Conservation (phyloP, 2,888 invertebrate species). For the Apoda limacodes region DNA sequence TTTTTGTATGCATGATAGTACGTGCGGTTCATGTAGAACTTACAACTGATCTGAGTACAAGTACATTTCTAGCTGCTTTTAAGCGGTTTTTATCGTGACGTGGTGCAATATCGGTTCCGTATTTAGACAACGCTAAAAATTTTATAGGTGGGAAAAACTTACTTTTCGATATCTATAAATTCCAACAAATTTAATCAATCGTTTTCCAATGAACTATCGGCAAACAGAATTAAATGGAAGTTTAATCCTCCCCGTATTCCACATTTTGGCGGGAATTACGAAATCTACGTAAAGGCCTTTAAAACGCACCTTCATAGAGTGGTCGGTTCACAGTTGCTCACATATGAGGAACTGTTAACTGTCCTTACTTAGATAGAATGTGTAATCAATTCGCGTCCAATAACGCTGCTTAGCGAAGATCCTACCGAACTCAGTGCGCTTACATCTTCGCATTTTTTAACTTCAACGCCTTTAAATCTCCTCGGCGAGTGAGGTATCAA, state of each 20-base stretch:
- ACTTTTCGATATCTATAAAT: slow-evolving; percentile 1
- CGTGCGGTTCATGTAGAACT: slow-evolving; percentile 5
- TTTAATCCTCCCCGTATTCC: slow-evolving; percentile 6
- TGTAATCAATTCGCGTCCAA: slow-evolving; percentile 3
- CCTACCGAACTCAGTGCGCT: slow-evolving; percentile 4
- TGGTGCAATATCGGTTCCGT: slow-evolving; percentile 2
- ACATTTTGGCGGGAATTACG: slow-evolving; percentile 6
- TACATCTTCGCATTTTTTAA: slow-evolving; percentile 1
- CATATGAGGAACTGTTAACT: not conserved
- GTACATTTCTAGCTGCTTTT: slow-evolving; percentile 2
- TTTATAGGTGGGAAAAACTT: slow-evolving; percentile 2
- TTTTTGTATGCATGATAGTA: slow-evolving; percentile 8
- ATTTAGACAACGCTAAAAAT: slow-evolving; percentile 2
- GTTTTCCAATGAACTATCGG: slow-evolving; percentile 4
- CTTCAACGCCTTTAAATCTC: slow-evolving; percentile 1
- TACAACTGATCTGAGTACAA: slow-evolving; percentile 2
- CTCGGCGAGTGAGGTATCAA: not conserved
- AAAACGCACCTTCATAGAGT: not conserved
- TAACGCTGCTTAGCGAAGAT: slow-evolving; percentile 4
- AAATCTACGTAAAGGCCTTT: no score
- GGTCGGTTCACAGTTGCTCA: not conserved
- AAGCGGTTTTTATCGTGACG: slow-evolving; percentile 5
- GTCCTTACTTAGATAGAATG: no score
- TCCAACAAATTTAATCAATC: no score
- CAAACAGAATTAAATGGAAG: slow-evolving; percentile 5